Percentiles rank a stretch among this genome's conserved stretches.
Evolutionary conservation across 2,888 invertebrate species (phyloP).

Genomic region (Eutolmus rufibarbis): DNA sequence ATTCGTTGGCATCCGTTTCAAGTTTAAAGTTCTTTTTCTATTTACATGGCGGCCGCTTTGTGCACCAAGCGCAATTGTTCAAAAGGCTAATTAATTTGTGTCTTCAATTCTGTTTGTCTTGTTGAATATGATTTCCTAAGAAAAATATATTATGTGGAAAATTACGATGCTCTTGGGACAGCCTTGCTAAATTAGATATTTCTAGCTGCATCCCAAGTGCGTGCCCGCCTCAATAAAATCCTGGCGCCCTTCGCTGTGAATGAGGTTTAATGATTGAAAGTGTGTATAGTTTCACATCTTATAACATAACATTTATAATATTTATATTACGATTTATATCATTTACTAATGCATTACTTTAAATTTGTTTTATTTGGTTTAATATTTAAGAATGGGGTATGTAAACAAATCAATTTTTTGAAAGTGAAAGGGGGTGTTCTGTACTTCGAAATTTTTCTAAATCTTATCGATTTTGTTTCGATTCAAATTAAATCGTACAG

Average conservation of each 20-base stretch:
- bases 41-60: background rate
- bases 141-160: background rate
- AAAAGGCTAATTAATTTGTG: background rate
- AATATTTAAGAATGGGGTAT: no score
- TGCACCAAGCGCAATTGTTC: slow-evolving; percentile 6
- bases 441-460: no score
- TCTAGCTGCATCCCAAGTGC: background rate
- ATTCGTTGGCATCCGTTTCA: background rate
- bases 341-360: no score
- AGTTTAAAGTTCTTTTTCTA: slow-evolving; percentile 20
- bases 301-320: background rate
- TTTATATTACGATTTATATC: no score
- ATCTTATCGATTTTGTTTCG: no score
- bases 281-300: background rate
- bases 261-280: background rate
- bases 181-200: background rate
- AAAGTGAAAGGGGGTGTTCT: no score
- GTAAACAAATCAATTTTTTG: no score
- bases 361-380: background rate
- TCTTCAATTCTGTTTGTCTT: background rate
- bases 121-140: background rate
- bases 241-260: background rate
- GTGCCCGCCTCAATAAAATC: background rate
- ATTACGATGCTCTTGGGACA: background rate
- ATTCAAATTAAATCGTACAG: no score